A percentile compares a stretch with the other conserved stretches of the same genome.
Conservation (phyloP, 2,888 invertebrate genomes). For the Apamea crenata region DNA sequence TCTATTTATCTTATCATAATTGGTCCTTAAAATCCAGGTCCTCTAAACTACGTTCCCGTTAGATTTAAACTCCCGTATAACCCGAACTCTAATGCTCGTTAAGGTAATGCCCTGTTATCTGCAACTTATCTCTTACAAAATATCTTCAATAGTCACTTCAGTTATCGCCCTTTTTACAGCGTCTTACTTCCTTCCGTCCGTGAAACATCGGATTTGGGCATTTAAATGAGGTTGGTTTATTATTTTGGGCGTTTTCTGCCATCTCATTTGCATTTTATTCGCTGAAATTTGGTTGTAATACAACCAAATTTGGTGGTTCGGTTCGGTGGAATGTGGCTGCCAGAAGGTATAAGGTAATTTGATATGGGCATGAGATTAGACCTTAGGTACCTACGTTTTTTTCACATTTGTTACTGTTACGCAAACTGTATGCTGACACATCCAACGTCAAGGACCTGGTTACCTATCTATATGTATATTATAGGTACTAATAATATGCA, state of each 20-base stretch:
- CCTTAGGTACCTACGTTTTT: not conserved
- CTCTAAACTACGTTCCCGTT: not conserved
- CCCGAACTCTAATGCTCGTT: constrained; percentile 33
- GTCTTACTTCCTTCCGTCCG: constrained; percentile 16
- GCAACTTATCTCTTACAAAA: constrained; percentile 33
- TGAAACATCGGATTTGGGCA: constrained; percentile 25
- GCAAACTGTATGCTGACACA: not conserved
- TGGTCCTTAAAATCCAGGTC: not conserved
- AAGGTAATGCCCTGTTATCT: constrained; percentile 43
- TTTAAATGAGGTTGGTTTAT: constrained; percentile 32
- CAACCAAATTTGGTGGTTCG: no score
- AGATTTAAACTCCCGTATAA: not conserved
- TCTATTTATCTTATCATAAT: not conserved
- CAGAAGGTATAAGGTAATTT: not conserved
- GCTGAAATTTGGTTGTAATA: not conserved
- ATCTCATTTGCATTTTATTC: constrained; percentile 20
- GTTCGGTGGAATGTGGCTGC: not conserved
- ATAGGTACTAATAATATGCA: no score
- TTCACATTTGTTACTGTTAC: not conserved
- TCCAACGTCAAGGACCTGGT: not conserved
- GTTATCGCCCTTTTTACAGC: constrained; percentile 32
- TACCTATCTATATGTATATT: not conserved
- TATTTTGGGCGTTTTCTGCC: constrained; percentile 5
- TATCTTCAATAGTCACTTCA: constrained; percentile 40
- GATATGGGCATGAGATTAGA: not conserved